phyloP scores from a whole-genome alignment of 2,113 vertebrate genomes.

The Empidonax alnorum region DNA sequence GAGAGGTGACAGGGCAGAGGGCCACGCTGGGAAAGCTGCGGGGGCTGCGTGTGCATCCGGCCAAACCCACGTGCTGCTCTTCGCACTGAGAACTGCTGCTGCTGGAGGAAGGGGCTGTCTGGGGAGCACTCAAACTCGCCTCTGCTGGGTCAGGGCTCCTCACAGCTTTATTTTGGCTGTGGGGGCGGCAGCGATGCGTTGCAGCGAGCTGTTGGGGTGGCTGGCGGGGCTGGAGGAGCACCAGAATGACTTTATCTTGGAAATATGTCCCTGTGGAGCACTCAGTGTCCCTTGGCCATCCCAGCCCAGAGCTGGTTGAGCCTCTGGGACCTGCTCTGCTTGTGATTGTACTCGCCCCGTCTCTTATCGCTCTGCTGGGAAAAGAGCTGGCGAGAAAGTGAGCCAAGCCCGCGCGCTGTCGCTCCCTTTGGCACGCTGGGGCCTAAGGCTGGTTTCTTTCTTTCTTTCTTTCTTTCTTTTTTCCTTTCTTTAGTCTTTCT shows the following conservation, averaged over 20 bases:
- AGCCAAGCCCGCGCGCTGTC: neutral
- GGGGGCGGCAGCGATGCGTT: neutral
- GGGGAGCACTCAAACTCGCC: neutral
- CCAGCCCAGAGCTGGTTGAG: neutral
- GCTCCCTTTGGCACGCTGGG: neutral
- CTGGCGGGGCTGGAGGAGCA: slow-evolving; percentile 25
- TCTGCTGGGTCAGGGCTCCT: slow-evolving; percentile 28
- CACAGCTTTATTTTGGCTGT: neutral
- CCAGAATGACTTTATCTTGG: slow-evolving; percentile 70
- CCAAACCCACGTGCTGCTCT: neutral
- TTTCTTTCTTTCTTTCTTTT: neutral
- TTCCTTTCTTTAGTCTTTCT: neutral
- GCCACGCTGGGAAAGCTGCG: accelerated
- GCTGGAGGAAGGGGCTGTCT: neutral
- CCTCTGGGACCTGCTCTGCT: slow-evolving; percentile 23
- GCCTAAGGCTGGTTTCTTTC: neutral
- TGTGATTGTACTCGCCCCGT: neutral
- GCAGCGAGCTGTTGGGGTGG: slow-evolving; percentile 4
- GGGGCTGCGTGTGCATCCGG: accelerated
- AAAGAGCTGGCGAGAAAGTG: neutral
- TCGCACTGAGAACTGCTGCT: neutral
- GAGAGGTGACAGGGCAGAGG: neutral
- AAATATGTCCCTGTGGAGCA: slow-evolving; percentile 72
- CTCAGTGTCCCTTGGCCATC: neutral
- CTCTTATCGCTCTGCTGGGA: slow-evolving; percentile 35